phyloP scores from a whole-genome alignment of 1,140 invertebrate species.

The Neodiprion pinetum region DNA sequence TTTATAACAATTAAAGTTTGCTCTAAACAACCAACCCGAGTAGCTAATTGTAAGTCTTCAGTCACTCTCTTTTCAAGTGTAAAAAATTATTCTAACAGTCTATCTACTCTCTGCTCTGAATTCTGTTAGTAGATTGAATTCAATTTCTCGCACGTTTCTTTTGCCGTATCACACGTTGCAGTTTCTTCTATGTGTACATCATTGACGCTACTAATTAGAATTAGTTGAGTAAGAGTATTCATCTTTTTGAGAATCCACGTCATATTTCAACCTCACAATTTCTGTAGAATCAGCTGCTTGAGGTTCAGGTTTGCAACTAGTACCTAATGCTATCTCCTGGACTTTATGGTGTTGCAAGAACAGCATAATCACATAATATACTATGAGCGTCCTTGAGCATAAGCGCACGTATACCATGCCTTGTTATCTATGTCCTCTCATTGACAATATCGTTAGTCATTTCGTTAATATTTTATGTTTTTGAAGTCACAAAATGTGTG shows the following conservation, averaged over 20 bases:
- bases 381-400: no score
- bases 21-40: conserved; percentile 36
- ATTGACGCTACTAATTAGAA: conserved; percentile 21
- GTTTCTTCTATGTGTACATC: conserved; percentile 21
- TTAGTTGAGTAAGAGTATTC: conserved; percentile 23
- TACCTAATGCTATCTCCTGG: not conserved
- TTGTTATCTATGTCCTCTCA: no score
- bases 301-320: not conserved
- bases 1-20: conserved; percentile 19
- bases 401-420: no score
- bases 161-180: conserved; percentile 27
- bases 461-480: no score
- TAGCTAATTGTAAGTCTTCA: conserved; percentile 27
- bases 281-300: not conserved
- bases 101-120: conserved; percentile 36
- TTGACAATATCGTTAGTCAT: no score
- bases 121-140: conserved; percentile 35
- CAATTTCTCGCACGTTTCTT: conserved; percentile 38
- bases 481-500: no score
- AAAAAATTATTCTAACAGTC: conserved; percentile 42
- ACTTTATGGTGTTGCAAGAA: not conserved
- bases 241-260: not conserved
- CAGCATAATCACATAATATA: no score
- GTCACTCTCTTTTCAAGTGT: conserved; percentile 29
- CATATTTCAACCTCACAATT: not conserved